Percentiles rank a stretch among this genome's conserved stretches.
Conservation (phyloP, 2,888 invertebrate species). For the Tetranychus piercei region DNA sequence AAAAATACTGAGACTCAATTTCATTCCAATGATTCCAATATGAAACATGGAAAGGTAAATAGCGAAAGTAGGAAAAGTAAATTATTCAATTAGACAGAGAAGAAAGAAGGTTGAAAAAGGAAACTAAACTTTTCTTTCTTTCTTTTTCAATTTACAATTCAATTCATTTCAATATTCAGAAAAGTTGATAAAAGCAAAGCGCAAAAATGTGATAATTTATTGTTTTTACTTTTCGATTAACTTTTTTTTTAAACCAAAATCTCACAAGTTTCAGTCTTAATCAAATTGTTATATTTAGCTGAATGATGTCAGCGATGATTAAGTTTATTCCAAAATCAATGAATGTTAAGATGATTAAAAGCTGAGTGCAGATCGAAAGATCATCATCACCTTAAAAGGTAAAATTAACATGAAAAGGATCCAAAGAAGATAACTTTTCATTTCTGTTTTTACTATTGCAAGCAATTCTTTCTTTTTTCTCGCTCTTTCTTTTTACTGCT, state of each 20-base stretch:
- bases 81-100: background rate
- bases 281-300: background rate
- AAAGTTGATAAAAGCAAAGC: no score
- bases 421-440: no score
- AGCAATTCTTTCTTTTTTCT: no score
- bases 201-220: background rate
- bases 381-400: background rate
- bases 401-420: no score
- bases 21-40: background rate
- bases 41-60: background rate
- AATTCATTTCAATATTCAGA: no score
- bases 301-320: background rate
- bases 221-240: background rate
- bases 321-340: background rate
- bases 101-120: no score
- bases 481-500: no score
- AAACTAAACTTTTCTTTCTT: no score
- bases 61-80: background rate
- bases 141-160: no score
- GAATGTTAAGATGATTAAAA: background rate
- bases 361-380: background rate
- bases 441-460: no score
- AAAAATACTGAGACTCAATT: background rate
- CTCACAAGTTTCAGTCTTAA: background rate
- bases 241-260: background rate